Base-by-base conservation (phyloP, 2,797 vertebrate species). In the Glossophaga mutica region DNA sequence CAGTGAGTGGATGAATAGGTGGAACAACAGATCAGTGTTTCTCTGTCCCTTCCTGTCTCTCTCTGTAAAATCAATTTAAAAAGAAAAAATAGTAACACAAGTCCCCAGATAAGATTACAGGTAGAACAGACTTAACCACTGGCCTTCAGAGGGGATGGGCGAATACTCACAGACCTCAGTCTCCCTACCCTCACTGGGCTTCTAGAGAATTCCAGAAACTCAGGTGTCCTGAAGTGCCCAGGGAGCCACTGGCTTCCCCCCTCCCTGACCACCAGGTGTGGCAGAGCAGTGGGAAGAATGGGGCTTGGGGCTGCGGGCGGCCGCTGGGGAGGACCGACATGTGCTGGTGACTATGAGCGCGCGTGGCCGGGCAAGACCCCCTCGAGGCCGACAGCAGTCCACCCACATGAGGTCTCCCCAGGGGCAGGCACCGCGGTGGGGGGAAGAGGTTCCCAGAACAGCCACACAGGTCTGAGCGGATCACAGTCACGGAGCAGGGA, bases 241-340 rank as follows among this genome's bases (percentile, higher is more conserved):
- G 16, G 39, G 62, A 87, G 73, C 48, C 6, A 39, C 39, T 39
- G 39, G 1, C 11, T 46, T 6, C 8, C 29, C 18, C 5, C 32
- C 77, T 78, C 48, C 29, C 32, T 73, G 11, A 1, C 55, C 11
- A n/a, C 32, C 50, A 5, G 77, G 76, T 11, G 21, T 4, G 7
- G 19, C 3, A 19, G 7, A 34, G 46, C 29, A 8, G 59, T 1
- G 3, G 55, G 12, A 19, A 39, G 29, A 46, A n/a, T 0, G 29
- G 9, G 1, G 62, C 0, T 1, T 59, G 1, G 3, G 3, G 52
- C 6, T 14, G 5, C 16, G 24, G 59, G 24, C 0, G 0, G 67
- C 44, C 7, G 32, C 37, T 0, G 8, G 57, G 50, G 55, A 22
- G 70, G 67, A 77, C 52, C 15, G 3, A 8, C 37, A 0, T 3